Conservation (phyloP, 2,888 invertebrate genomes). For the Dexiosoma caninum region DNA sequence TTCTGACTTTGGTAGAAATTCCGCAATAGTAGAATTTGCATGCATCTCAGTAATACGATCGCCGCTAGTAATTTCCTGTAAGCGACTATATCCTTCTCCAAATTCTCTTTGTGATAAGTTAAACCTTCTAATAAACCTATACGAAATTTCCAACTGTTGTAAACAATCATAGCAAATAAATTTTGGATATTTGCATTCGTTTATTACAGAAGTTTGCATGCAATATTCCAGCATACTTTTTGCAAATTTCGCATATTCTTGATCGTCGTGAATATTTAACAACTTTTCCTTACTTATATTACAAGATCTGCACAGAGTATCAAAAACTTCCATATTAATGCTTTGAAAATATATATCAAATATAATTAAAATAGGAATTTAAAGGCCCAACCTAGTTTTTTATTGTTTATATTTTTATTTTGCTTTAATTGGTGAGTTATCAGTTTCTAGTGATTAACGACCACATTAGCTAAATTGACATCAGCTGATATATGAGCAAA, state of each 20-base stretch:
- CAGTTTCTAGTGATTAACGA: too few species aligned
- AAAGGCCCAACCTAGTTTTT: too few species aligned
- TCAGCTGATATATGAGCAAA: too few species aligned
- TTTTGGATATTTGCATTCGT: slow-evolving; percentile 68
- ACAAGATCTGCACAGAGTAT: slow-evolving; percentile 26
- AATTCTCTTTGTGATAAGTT: slow-evolving; percentile 68
- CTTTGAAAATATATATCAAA: too few species aligned
- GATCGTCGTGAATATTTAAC: not conserved
- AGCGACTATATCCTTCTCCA: slow-evolving; percentile 23
- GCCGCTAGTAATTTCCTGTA: not conserved
- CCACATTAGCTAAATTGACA: too few species aligned
- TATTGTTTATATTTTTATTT: too few species aligned
- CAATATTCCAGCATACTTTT: slow-evolving; percentile 55
- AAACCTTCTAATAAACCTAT: slow-evolving; percentile 70
- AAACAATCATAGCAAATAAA: slow-evolving; percentile 71
- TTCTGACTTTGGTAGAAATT: not conserved
- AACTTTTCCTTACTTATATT: not conserved
- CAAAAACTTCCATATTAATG: slow-evolving; percentile 17
- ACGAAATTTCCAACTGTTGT: slow-evolving; percentile 69
- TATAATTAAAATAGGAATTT: too few species aligned
- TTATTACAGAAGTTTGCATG: slow-evolving; percentile 27
- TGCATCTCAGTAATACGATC: not conserved
- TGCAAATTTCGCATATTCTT: not conserved
- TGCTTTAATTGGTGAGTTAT: too few species aligned
- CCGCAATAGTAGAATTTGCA: too few species aligned